phyloP scores from a whole-genome alignment of 2,888 invertebrate genomes.

The Macrosoma leucophasiata region DNA sequence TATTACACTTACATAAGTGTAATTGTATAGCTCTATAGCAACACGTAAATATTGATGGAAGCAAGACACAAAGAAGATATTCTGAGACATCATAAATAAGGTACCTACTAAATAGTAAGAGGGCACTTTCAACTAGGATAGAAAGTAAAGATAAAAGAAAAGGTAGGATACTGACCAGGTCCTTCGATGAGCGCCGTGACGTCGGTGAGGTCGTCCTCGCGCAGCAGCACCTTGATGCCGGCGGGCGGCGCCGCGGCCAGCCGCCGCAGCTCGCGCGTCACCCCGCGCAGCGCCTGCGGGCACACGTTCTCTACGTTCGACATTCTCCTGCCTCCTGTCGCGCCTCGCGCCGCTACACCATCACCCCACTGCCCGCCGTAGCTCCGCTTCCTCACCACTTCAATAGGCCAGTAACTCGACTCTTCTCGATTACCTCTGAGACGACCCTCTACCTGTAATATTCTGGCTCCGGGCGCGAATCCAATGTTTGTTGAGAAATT shows the following conservation, averaged over 20 bases:
- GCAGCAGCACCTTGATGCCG: constrained; percentile 91
- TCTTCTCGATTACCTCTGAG: no score
- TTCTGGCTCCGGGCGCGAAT: constrained; percentile 1
- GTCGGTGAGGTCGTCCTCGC: constrained; percentile 95
- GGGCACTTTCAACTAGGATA: no score
- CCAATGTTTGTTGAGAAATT: neutral
- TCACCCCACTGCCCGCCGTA: neutral
- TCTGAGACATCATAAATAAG: no score
- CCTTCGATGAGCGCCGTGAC: constrained; percentile 95
- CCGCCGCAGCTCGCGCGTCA: constrained; percentile 91
- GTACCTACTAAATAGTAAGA: no score
- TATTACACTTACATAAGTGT: no score
- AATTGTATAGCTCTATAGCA: no score
- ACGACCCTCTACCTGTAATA: neutral
- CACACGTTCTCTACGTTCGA: constrained; percentile 96
- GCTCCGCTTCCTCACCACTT: neutral
- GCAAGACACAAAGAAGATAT: no score
- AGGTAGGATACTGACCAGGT: constrained; percentile 74
- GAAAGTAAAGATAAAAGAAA: no score
- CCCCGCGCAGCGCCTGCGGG: constrained; percentile 92
- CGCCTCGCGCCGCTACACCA: constrained; percentile 3
- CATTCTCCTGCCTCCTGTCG: constrained; percentile 52
- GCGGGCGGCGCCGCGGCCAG: constrained; percentile 89
- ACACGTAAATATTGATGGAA: no score
- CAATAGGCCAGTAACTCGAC: neutral